Base-by-base conservation (phyloP, 2,113 vertebrate genomes). In the Pyxicephalus adspersus region DNA sequence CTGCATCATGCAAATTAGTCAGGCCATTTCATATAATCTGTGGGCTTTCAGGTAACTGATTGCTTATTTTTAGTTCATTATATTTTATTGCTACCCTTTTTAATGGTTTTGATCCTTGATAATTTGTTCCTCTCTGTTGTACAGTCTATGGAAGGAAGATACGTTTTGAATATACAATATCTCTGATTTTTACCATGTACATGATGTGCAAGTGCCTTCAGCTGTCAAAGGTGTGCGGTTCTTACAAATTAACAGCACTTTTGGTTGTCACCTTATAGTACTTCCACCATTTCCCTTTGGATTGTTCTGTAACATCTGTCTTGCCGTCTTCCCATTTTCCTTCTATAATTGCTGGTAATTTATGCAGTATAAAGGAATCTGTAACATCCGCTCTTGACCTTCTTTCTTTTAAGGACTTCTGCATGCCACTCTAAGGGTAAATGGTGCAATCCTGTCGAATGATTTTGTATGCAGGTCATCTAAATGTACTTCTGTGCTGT, bases 171-270 rank as follows among this genome's bases (percentile, higher is more conserved):
- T 85, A 85, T 86, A 81, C 81, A 86, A 65, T 87, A 87, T 83
- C 70, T 82, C 9, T 80, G 85, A 72, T 86, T 85, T 82, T 86
- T 87, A 29, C 64, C 0, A 83, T 85, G 75, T 66, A 23, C 66
- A 72, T 80, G 83, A 85, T 86, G 81, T 88, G 72, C 67, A 45
- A 83, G 65, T 84, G 65, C 17, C 83, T 86, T 50, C 23, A 63
- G 54, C 80, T 61, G 85, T 87, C 64, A 76, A 84, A 85, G 84
- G 66, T 84, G 84, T 86, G 81, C 86, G 67, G 80, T 86, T 81
- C 66, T 85, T 85, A 76, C 70, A 86, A 79, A 79, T 84, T 87
- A 85, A 83, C 73, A 66, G 77, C 82, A 88, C 85, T 88, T 83
- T 84, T 86, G 82, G 84, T 25, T 72, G 84, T 89, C 51, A 52